Evolutionary conservation across 2,888 invertebrate species (phyloP).

Genomic region (Dermolepida albohirtum): DNA sequence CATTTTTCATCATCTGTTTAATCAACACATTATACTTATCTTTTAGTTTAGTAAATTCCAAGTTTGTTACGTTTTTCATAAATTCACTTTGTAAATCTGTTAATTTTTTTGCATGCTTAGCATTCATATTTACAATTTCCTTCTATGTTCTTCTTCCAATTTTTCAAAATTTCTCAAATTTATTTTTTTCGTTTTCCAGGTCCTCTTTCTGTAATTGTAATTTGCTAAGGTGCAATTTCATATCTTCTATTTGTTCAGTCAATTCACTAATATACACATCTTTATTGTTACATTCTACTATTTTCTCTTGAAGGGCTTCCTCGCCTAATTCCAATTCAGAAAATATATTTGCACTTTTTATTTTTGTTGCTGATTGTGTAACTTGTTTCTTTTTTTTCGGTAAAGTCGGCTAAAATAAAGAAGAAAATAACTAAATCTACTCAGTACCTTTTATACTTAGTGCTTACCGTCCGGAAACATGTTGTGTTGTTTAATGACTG

Average conservation of each 20-base stretch:
- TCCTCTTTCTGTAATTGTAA: conserved; percentile 63
- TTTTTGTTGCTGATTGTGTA: conserved; percentile 42
- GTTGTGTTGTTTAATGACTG: conserved; percentile 53
- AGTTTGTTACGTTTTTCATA: background rate
- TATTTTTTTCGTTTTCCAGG: conserved; percentile 61
- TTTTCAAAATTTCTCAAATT: conserved; percentile 58
- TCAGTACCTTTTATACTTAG: conserved; percentile 10
- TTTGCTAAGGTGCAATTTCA: conserved; percentile 64
- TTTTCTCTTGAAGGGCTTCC: conserved; percentile 67
- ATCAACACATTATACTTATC: conserved; percentile 40
- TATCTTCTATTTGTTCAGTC: conserved; percentile 66
- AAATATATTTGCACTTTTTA: conserved; percentile 30
- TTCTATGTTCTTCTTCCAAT: conserved; percentile 64
- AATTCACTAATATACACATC: conserved; percentile 67
- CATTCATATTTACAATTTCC: conserved; percentile 49
- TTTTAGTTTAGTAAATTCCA: conserved; percentile 25
- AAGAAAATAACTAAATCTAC: conserved; percentile 10
- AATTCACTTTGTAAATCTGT: background rate
- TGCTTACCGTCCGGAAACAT: conserved; percentile 63
- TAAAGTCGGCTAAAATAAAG: conserved; percentile 44
- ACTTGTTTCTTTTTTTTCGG: conserved; percentile 54
- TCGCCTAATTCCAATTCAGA: conserved; percentile 20
- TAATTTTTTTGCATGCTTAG: conserved; percentile 11
- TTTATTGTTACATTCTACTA: conserved; percentile 69
- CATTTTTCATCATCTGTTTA: conserved; percentile 36